Percentiles rank a stretch among this genome's conserved stretches.
Conservation (phyloP, 53 echinoderm and acorn worm genomes). For the Holothuria scabra region DNA sequence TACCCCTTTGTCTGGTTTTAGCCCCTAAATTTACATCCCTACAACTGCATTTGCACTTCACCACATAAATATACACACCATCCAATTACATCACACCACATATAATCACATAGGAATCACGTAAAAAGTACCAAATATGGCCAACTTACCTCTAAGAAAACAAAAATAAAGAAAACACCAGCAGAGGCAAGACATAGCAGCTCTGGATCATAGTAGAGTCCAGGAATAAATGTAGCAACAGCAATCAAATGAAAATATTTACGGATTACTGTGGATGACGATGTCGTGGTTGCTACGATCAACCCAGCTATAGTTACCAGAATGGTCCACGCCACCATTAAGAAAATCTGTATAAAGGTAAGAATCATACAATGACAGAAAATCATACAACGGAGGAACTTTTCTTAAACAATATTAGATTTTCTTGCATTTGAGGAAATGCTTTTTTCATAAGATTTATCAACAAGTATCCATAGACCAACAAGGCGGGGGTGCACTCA, state of each 20-base stretch:
- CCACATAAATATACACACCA: no score
- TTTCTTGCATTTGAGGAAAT: no score
- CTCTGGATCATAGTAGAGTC: conserved; percentile 75
- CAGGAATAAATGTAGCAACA: conserved; percentile 78
- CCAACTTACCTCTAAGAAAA: conserved; percentile 78
- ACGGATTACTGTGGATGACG: conserved; percentile 84
- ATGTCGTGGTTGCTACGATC: conserved; percentile 66
- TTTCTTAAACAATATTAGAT: no score
- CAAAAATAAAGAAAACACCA: conserved; percentile 82
- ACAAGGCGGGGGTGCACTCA: no score
- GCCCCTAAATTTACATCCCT: no score
- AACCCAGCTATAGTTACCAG: conserved; percentile 65
- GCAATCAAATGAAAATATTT: conserved; percentile 95
- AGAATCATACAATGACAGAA: background rate
- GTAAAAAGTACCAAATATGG: background rate
- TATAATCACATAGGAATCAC: no score
- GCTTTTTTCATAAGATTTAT: no score
- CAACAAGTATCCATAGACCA: no score
- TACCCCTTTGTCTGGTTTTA: no score
- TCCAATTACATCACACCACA: no score
- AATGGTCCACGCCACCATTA: conserved; percentile 74
- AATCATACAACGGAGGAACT: no score
- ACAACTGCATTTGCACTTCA: no score
- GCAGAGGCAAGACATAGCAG: conserved; percentile 81
- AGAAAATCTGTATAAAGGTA: conserved; percentile 62